Conservation (phyloP, 2,888 invertebrate genomes). For the Noctua fimbriata region DNA sequence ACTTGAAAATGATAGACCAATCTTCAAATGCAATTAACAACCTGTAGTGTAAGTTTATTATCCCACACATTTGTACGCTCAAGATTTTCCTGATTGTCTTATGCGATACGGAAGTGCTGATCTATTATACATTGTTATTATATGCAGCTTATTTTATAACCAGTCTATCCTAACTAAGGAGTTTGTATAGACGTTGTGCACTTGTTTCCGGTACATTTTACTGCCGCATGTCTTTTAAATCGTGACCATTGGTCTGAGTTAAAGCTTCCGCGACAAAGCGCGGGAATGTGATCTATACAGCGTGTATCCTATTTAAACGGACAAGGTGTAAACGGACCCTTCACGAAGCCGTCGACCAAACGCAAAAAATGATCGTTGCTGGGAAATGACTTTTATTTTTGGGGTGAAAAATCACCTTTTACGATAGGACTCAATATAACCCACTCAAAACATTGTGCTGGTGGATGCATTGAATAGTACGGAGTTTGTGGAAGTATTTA, state of each 20-base stretch:
- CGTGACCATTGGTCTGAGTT: constrained; percentile 34
- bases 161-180: constrained; percentile 48
- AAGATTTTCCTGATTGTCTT: constrained; percentile 51
- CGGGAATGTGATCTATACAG: constrained; percentile 7
- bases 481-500: too few relatives aligned
- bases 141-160: constrained; percentile 28
- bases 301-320: background rate
- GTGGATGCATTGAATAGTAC: too few relatives aligned
- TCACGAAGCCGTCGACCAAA: too few relatives aligned
- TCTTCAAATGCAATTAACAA: constrained; percentile 19
- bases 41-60: background rate
- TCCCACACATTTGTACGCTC: constrained; percentile 5
- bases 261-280: constrained; percentile 41
- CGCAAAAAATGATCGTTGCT: too few relatives aligned
- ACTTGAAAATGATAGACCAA: background rate
- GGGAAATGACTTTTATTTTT: too few relatives aligned
- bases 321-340: background rate
- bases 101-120: constrained; percentile 45
- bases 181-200: constrained; percentile 25
- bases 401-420: too few relatives aligned
- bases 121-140: constrained; percentile 50
- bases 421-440: too few relatives aligned
- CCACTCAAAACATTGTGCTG: too few relatives aligned
- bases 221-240: constrained; percentile 56
- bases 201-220: constrained; percentile 45